Evolutionary conservation across 2,113 vertebrate genomes (phyloP), one percentile per base, ranked within the genome.

Genomic region (Pteropus alecto): DNA sequence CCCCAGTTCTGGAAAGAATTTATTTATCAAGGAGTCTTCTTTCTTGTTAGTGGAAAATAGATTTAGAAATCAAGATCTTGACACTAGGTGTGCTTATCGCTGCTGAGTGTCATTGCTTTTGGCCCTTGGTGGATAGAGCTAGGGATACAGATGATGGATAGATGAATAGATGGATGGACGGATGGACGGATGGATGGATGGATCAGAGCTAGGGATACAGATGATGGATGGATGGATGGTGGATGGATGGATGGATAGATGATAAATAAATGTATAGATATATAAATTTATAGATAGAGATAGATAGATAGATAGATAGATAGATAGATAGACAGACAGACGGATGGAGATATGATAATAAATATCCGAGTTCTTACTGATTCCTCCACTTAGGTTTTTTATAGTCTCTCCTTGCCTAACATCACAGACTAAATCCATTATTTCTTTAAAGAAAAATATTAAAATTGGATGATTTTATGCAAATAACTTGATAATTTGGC

Each of bases 401-500:
- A 73, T 6, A 21, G 13, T 73, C 43, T 41, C 10, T 54, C 82
- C 35, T 30, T 74, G 19, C 41, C 28, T 33, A 78, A 84, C 18
- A 65, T 21, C 28, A 41, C 54, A 83, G 38, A 51, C 38, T 41
- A 78, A 21, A n/a, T 22, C 30, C 41, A 73, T 61, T 48, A 41
- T 65, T 93, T 63, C 61, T 93, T 87, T 56, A 77, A 24, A 93
- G 24, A 74, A 90, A 83, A 90, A 4, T 33, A 6, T 48, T 63
- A 67, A 74, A 78, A 33, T 41, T 85, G 30, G 15, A 51, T n/a
- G 68, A 90, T n/a, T 35, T 61, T 63, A 54, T 87, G 87, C 70
- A 92, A 95, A 81, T 74, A 35, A 76, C 92, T 89, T 86, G 56
- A 87, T 67, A 19, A 81, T 51, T 94, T 83, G 76, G 54, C 43